phyloP scores from a whole-genome alignment of 2,888 invertebrate genomes.

The Apantesis nais region DNA sequence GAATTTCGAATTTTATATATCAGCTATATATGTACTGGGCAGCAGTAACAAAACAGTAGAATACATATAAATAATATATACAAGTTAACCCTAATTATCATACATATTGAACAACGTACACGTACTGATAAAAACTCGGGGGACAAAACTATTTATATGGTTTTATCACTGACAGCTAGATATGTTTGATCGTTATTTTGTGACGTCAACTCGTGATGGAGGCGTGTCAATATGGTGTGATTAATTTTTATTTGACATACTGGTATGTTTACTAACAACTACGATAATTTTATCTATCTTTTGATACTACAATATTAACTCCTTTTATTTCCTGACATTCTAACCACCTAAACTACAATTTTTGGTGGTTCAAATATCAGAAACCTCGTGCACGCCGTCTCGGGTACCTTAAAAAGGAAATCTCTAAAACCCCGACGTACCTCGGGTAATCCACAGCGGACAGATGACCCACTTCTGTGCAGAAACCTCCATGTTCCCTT shows the following conservation, averaged over 20 bases:
- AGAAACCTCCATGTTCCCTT: too few species aligned
- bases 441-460: too few species aligned
- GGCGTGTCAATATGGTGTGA: conserved; percentile 2
- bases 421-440: too few species aligned
- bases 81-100: not conserved
- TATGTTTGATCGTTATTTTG: not conserved
- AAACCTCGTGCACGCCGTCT: too few species aligned
- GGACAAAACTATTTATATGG: conserved; percentile 1
- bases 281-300: not conserved
- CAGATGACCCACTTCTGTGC: too few species aligned
- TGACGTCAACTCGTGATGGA: not conserved
- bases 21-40: not conserved
- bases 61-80: not conserved
- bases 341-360: too few species aligned
- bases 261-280: not conserved
- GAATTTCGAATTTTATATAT: too few species aligned
- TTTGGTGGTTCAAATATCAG: too few species aligned
- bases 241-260: not conserved
- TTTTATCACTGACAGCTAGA: not conserved
- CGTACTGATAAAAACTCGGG: not conserved
- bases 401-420: too few species aligned
- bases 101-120: not conserved
- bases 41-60: not conserved
- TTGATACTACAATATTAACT: not conserved
- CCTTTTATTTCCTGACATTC: too few species aligned